Evolutionary conservation across 1,140 invertebrate genomes (phyloP).

Genomic region (Platyscapa corneri): DNA sequence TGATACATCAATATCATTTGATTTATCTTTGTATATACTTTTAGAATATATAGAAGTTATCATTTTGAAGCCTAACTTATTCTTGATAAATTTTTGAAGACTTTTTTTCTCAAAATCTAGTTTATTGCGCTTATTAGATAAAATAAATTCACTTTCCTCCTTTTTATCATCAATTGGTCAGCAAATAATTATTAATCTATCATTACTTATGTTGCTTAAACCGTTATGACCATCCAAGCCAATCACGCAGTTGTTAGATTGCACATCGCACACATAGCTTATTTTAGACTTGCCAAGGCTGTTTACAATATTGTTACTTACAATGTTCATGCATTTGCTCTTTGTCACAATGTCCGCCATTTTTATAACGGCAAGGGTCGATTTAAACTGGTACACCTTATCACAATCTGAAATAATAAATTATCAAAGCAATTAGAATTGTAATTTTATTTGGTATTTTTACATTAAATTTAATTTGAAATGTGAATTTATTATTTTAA

Average conservation of each 20-base stretch:
- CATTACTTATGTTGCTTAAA: constrained; percentile 65
- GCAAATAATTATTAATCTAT: constrained; percentile 68
- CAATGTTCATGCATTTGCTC: constrained; percentile 70
- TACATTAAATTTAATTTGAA: background rate
- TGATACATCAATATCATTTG: constrained; percentile 7
- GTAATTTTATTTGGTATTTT: too few species aligned
- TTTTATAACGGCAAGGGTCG: constrained; percentile 39
- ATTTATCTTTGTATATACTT: constrained; percentile 38
- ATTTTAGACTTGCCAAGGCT: constrained; percentile 49
- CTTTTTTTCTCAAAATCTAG: constrained; percentile 68
- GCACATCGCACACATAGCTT: constrained; percentile 68
- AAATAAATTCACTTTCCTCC: constrained; percentile 63
- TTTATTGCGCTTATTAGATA: constrained; percentile 65
- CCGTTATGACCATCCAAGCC: constrained; percentile 69
- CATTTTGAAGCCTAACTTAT: constrained; percentile 69
- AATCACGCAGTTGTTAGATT: constrained; percentile 73
- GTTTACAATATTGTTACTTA: constrained; percentile 67
- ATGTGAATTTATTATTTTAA: background rate
- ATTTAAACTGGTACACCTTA: constrained; percentile 5
- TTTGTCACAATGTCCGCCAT: constrained; percentile 73
- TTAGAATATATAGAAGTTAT: constrained; percentile 51
- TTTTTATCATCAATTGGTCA: constrained; percentile 66
- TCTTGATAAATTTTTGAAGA: constrained; percentile 71
- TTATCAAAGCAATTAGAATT: constrained; percentile 11
- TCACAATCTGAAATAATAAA: constrained; percentile 33